Evolutionary conservation across 2,888 invertebrate genomes (phyloP).

Genomic region (Dorcus hopei): DNA sequence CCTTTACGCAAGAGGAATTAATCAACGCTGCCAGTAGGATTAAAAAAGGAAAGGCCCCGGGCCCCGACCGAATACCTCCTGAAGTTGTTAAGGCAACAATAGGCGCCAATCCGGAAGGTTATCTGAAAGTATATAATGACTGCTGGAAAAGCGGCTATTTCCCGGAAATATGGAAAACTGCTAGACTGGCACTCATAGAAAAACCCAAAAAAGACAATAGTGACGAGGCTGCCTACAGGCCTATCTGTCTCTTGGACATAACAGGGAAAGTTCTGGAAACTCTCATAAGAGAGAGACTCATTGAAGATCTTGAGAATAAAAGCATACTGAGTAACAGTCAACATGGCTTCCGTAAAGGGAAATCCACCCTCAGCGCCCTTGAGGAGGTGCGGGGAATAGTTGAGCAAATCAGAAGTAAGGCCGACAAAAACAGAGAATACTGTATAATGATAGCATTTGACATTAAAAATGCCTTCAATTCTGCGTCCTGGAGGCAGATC

Average conservation of each 20-base stretch:
- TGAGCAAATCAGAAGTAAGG: not conserved
- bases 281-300: constrained; percentile 5
- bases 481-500: constrained; percentile 9
- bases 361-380: no score
- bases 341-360: no score
- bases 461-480: constrained; percentile 14
- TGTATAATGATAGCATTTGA: constrained; percentile 13
- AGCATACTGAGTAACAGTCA: no score
- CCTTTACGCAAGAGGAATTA: not conserved
- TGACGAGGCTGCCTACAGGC: constrained; percentile 5
- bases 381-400: not conserved
- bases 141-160: constrained; percentile 5
- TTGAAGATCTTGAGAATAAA: constrained; percentile 1
- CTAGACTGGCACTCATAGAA: constrained; percentile 3
- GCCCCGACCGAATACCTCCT: not conserved
- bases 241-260: constrained; percentile 11
- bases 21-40: not conserved
- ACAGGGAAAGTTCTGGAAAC: constrained; percentile 14
- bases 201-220: constrained; percentile 3
- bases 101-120: not conserved
- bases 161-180: constrained; percentile 11
- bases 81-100: not conserved
- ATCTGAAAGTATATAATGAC: constrained; percentile 7
- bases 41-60: not conserved
- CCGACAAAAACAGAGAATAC: not conserved